Evolutionary conservation across 1,140 invertebrate genomes (phyloP).

Genomic region (Muscidifurax raptorellus): DNA sequence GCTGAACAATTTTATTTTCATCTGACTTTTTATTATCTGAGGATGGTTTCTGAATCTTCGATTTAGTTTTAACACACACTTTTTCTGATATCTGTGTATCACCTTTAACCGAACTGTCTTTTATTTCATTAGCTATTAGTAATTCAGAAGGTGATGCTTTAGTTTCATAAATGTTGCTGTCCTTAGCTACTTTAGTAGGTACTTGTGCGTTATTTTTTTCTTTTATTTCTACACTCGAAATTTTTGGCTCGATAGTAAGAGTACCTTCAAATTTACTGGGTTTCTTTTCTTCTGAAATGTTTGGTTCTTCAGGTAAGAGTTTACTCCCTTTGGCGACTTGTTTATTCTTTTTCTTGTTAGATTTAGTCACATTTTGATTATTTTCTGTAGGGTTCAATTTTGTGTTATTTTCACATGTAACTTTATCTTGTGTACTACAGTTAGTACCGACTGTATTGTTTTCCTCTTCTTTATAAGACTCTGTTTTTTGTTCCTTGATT

Average conservation of each 20-base stretch:
- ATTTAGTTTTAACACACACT: background rate
- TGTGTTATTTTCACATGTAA: background rate
- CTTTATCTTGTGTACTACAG: background rate
- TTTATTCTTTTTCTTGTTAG: constrained; percentile 42
- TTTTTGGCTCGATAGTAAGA: background rate
- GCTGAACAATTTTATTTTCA: background rate
- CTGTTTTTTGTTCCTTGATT: background rate
- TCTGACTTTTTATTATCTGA: background rate
- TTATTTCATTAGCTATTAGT: background rate
- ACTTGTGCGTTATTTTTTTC: constrained; percentile 13
- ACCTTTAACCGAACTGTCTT: background rate
- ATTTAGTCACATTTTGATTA: constrained; percentile 48
- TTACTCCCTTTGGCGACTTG: background rate
- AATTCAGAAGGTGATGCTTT: background rate
- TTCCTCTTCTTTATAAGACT: constrained; percentile 8
- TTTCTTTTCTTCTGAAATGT: constrained; percentile 10
- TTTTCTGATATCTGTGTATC: background rate
- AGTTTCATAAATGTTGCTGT: constrained; percentile 14
- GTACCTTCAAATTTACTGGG: background rate
- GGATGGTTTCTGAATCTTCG: background rate
- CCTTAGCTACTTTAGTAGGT: background rate
- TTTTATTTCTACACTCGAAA: constrained; percentile 5
- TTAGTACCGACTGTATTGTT: background rate
- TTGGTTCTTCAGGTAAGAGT: background rate
- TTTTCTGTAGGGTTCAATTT: constrained; percentile 45